Evolutionary conservation across 2,888 invertebrate species (phyloP).

Genomic region (Synanthedon formicaeformis): DNA sequence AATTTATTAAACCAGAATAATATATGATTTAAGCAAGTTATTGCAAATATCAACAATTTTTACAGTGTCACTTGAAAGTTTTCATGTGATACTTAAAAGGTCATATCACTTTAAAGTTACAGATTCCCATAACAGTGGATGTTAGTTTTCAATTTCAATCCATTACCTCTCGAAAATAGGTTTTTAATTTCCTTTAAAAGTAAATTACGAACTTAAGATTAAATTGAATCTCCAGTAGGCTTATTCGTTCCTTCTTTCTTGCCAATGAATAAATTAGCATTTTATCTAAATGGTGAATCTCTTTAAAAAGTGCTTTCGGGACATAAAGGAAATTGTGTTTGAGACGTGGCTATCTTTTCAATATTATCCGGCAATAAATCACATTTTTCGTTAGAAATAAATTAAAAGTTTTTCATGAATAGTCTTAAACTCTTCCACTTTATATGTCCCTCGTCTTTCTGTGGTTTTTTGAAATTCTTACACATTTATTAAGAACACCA

Average conservation of each 20-base stretch:
- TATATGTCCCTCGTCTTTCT: no score
- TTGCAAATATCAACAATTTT: no score
- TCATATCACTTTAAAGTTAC: not conserved
- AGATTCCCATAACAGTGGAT: not conserved
- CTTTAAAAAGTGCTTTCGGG: slow-evolving; percentile 53
- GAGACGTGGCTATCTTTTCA: slow-evolving; percentile 21
- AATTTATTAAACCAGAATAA: no score
- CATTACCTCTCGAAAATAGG: slow-evolving; percentile 18
- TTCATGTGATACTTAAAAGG: not conserved
- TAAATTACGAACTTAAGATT: slow-evolving; percentile 46
- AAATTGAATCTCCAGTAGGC: slow-evolving; percentile 49
- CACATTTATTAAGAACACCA: no score
- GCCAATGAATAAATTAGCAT: slow-evolving; percentile 67
- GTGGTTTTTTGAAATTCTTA: no score
- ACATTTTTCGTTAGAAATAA: slow-evolving; percentile 3
- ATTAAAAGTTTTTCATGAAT: not conserved
- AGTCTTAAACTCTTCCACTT: no score
- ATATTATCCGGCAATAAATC: slow-evolving; percentile 26
- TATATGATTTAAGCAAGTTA: no score
- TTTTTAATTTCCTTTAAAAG: slow-evolving; percentile 48
- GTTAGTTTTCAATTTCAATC: not conserved
- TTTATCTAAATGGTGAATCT: slow-evolving; percentile 60
- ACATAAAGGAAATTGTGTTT: slow-evolving; percentile 33
- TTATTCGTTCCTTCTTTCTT: slow-evolving; percentile 44
- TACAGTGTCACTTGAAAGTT: no score